Conservation (phyloP, 2,888 invertebrate species). For the Lithophane semibrunnea region DNA sequence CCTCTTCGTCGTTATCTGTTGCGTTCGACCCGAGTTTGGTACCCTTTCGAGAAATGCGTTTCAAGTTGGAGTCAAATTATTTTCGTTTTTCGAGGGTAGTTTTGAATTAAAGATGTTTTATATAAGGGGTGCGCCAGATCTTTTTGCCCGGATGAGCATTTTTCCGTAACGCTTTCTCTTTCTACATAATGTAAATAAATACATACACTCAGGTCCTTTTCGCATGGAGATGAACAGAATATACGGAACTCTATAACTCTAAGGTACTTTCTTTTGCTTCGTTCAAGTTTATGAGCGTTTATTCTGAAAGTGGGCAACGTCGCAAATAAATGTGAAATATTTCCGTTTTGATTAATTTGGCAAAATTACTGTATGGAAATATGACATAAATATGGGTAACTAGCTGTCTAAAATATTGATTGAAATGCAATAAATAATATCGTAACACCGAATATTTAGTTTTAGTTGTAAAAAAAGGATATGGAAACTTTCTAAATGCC, state of each 20-base stretch:
- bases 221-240: background rate
- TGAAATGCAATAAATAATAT: no score
- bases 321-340: no score
- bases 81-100: constrained; percentile 32
- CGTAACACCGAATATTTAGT: no score
- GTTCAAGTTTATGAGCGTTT: no score
- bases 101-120: constrained; percentile 40
- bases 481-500: no score
- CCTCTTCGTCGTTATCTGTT: constrained; percentile 67
- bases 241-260: background rate
- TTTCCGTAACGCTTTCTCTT: background rate
- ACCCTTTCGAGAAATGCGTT: constrained; percentile 64
- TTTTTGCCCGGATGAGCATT: background rate
- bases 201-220: no score
- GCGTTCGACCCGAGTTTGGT: constrained; percentile 57
- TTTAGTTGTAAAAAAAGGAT: no score
- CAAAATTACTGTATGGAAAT: no score
- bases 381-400: no score
- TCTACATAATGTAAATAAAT: background rate
- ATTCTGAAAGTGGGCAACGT: no score
- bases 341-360: no score
- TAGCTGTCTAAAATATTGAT: no score
- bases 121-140: constrained; percentile 4
- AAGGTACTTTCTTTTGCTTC: background rate
- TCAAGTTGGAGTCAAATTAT: constrained; percentile 58